These are phyloP conservation scores for Tenthredo distinguenda DNA, from an alignment of 2,888 invertebrate genomes.

Conservation along the genomic window DNA sequence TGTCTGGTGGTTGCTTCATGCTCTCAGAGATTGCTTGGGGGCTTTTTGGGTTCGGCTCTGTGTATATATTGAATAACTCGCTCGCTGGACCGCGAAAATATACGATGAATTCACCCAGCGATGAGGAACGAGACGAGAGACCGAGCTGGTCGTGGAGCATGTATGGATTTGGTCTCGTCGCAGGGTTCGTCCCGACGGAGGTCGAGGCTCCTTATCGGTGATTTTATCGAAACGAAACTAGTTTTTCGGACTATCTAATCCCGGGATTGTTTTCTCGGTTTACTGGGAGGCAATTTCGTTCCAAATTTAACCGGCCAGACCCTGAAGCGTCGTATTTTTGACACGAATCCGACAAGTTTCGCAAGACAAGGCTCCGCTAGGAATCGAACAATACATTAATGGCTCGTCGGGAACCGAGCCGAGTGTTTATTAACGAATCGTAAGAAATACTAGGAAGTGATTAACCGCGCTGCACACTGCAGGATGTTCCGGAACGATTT, in stretches of 20 bases:
- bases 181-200: neutral
- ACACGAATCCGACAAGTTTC: slow-evolving; percentile 13
- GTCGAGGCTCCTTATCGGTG: neutral
- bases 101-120: slow-evolving; percentile 68
- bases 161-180: slow-evolving; percentile 4
- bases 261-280: neutral
- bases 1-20: slow-evolving; percentile 26
- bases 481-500: slow-evolving; percentile 7
- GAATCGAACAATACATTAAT: slow-evolving; percentile 35
- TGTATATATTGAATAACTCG: slow-evolving; percentile 77
- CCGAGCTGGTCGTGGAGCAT: neutral
- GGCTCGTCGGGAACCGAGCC: neutral
- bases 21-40: slow-evolving; percentile 74
- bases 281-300: neutral
- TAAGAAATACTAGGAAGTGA: slow-evolving; percentile 32
- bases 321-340: neutral
- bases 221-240: neutral
- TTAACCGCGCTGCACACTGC: neutral
- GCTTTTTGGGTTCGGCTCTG: slow-evolving; percentile 75
- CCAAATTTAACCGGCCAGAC: neutral
- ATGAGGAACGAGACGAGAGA: neutral
- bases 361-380: neutral
- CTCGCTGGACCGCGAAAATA: slow-evolving; percentile 79
- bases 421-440: neutral
- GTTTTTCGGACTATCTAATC: neutral